Conservation (phyloP, 2,797 vertebrate species). For the Meda fulgida region DNA sequence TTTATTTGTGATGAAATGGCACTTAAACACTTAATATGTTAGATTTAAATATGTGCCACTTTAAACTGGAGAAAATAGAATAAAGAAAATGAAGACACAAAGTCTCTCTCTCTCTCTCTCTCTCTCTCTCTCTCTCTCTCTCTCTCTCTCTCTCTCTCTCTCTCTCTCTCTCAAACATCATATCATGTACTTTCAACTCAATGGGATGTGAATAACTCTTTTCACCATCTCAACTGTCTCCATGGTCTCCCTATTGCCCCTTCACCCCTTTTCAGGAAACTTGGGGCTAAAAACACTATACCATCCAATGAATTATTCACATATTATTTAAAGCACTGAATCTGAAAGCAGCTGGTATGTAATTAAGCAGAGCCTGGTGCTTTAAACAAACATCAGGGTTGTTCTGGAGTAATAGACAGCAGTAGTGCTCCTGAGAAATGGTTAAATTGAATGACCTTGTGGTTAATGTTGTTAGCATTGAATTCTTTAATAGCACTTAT, state of each 20-base stretch:
- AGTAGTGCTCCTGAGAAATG: conserved; percentile 30
- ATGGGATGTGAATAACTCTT: conserved; percentile 14
- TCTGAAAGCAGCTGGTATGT: conserved; percentile 38
- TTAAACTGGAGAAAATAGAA: not conserved
- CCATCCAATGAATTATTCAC: conserved; percentile 52
- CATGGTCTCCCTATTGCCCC: not conserved
- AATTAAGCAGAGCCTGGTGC: conserved; percentile 45
- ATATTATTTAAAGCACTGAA: conserved; percentile 46
- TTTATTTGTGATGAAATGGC: not conserved
- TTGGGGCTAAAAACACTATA: conserved; percentile 42
- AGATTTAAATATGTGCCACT: not conserved
- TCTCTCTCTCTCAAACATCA: conserved; percentile 9
- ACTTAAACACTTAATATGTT: not conserved
- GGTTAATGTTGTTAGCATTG: conserved; percentile 58
- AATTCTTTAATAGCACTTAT: conserved; percentile 51
- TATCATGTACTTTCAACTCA: conserved; percentile 16
- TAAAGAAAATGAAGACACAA: not conserved
- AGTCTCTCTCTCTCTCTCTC: not conserved
- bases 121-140: not conserved
- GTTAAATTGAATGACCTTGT: conserved; percentile 59
- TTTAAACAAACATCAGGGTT: conserved; percentile 52
- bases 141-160: not conserved
- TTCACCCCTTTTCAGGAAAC: conserved; percentile 21
- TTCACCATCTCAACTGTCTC: not conserved
- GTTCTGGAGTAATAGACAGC: conserved; percentile 42